Base-by-base conservation (phyloP, 2,888 invertebrate genomes). In the Cosmia trapezina region DNA sequence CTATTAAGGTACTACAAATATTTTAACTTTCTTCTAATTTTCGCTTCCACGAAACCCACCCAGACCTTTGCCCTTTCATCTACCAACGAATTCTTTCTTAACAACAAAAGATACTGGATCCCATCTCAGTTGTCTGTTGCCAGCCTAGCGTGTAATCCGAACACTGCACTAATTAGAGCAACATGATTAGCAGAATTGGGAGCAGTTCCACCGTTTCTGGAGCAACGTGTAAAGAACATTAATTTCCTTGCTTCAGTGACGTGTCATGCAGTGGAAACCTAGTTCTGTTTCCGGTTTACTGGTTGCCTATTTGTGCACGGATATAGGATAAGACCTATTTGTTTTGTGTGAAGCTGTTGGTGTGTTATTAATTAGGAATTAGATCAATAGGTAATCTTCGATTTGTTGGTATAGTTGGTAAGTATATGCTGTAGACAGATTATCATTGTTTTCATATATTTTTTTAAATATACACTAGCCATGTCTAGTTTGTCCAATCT, bases 211-310 rank as follows among this genome's bases (percentile, higher is more conserved):
- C 33, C 74, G 62, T 68, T 73, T 77, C 78, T 78, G 76, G 78
- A 86, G 78, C 83, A 81, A 64, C 37, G 49, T 60, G 66, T 72
- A 62, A 68, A 84, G 84, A 88, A 88, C 80, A 86, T 89, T 88
- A 87, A 89, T 89, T 89, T 88, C 86, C 85, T 86, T 76, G 61
- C 73, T 70, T 76, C 73, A 72, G 47, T 84, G 88, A 84, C 63
- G 78, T 87, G 54, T 61, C 57, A 57, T 43, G 57, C 49, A 49
- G 77, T 84, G 76, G 87, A 86, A 89, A 81, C 91, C 91, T 86
- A 90, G 84, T 89, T 90, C 87, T 74, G 69, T 87, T 88, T 90
- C 91, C 91, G 88, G 85, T 76, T 86, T 62, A 61, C 61, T 83
- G 74, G 80, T 80, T 83, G 83, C 78, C 84, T 91, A 87, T 89